Base-by-base conservation (phyloP, 2,888 invertebrate species). In the Leptinotarsa haldemani region DNA sequence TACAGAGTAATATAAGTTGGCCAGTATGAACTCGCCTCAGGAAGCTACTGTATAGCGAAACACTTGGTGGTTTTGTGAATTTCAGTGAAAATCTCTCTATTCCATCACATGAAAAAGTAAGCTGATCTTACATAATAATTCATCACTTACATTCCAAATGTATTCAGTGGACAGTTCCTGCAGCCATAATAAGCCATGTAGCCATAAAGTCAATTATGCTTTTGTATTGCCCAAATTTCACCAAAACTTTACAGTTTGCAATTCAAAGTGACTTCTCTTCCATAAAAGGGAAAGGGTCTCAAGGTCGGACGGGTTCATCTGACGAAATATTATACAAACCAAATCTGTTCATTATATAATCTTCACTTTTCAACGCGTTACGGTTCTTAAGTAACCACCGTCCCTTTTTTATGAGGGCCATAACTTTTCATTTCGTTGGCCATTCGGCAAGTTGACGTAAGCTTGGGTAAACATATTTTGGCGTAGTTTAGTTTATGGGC, bases 341-440 rank as follows among this genome's bases (percentile, higher is more conserved):
- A 56, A 48, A 66, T 50, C 40, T 40, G 61, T 61, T 46, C n/a
- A 56, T 68, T 68, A 56, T 47, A 56, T 56, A 68, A 68, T 30
- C 30, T 40, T 40, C 40, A 53, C 46, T n/a, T 46, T 68, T 18
- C 30, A 40, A 61, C n/a, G 53, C 52, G 70, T 72, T 64, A 73
- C 66, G 70, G 65, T 61, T 63, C 52, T 70, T 70, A 66, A 61
- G 67, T 52, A 61, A 65, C 69, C 69, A 73, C 66, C 61, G 58
- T 58, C 73, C 73, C 70, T 22, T 58, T 56, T 74, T 74, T 74
- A 74, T 71, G 58, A 20, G 66, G 61, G 65, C 63, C 69, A 72
- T 74, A 74, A 74, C 74, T 74, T 71, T 74, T 71, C 20, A 63
- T 74, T 74, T 74, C 56, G 58, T 50, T 7, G 1, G 40, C 56